Evolutionary conservation across 1,140 invertebrate species (phyloP).

Genomic region (Araneus ventricosus): DNA sequence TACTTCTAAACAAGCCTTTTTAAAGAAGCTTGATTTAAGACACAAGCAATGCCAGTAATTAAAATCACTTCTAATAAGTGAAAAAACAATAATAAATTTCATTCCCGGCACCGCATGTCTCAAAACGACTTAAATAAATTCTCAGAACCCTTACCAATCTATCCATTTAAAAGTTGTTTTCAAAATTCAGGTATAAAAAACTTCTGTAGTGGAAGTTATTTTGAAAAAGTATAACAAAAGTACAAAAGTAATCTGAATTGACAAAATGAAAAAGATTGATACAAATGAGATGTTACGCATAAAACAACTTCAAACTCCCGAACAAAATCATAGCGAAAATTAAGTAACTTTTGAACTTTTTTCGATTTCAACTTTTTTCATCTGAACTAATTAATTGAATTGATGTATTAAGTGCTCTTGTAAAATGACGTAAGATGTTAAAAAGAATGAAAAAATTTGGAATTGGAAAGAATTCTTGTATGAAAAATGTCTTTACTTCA

Average conservation of each 20-base stretch:
- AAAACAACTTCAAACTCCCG: neutral
- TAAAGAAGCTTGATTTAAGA: too few species aligned
- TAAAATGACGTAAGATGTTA: neutral
- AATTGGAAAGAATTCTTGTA: neutral
- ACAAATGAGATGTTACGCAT: slow-evolving; percentile 26
- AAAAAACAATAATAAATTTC: too few species aligned
- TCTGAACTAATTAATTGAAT: slow-evolving; percentile 35
- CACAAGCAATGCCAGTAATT: too few species aligned
- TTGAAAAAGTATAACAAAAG: neutral
- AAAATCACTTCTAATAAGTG: too few species aligned
- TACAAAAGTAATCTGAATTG: neutral
- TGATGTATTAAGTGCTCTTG: slow-evolving; percentile 9
- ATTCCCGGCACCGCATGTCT: neutral
- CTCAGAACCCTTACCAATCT: neutral
- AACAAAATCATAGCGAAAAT: neutral
- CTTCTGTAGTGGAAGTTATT: neutral
- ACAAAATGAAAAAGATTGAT: neutral
- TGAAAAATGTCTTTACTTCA: neutral
- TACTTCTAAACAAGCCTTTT: too few species aligned
- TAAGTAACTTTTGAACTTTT: slow-evolving; percentile 32
- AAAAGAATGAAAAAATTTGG: neutral
- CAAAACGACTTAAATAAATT: neutral
- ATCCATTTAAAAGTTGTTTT: neutral
- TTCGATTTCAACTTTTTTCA: slow-evolving; percentile 2
- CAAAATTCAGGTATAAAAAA: neutral